phyloP scores from a whole-genome alignment of 92 coral and sea anemone species.

The Anthopleura xanthogrammica region DNA sequence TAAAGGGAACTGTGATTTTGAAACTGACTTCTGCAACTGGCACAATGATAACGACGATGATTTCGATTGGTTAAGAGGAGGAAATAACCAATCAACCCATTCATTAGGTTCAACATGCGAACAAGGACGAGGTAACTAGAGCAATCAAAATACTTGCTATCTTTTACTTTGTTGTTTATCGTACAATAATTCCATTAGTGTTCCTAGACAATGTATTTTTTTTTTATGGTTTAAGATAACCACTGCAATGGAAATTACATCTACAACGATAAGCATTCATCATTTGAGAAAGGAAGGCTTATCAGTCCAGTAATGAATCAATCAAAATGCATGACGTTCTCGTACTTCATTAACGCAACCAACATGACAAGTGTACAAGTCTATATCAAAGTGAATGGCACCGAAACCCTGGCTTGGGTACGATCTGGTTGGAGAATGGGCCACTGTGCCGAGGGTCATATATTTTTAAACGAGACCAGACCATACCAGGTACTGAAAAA shows the following conservation, averaged over 20 bases:
- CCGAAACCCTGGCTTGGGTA: not conserved
- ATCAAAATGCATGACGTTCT: not conserved
- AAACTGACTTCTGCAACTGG: not conserved
- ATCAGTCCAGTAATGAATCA: not conserved
- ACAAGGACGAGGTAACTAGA: not conserved
- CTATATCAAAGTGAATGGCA: not conserved
- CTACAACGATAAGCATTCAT: not conserved
- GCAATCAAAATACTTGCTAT: too few species aligned
- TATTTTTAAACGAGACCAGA: not conserved
- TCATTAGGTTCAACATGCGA: not conserved
- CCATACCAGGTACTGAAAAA: not conserved
- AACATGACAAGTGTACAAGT: not conserved
- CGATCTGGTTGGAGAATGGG: not conserved
- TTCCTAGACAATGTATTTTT: not conserved
- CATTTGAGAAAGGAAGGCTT: not conserved
- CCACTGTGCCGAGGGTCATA: not conserved
- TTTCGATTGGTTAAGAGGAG: slow-evolving; percentile 2
- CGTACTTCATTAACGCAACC: not conserved
- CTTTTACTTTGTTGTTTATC: not conserved
- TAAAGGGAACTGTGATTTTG: not conserved
- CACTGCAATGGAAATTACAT: not conserved
- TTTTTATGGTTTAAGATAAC: not conserved
- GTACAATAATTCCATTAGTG: not conserved
- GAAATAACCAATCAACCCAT: not conserved
- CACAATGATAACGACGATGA: not conserved